These are phyloP conservation scores for Phenacoccus solenopsis DNA, from an alignment of 1,140 invertebrate genomes.

Conservation along the genomic window DNA sequence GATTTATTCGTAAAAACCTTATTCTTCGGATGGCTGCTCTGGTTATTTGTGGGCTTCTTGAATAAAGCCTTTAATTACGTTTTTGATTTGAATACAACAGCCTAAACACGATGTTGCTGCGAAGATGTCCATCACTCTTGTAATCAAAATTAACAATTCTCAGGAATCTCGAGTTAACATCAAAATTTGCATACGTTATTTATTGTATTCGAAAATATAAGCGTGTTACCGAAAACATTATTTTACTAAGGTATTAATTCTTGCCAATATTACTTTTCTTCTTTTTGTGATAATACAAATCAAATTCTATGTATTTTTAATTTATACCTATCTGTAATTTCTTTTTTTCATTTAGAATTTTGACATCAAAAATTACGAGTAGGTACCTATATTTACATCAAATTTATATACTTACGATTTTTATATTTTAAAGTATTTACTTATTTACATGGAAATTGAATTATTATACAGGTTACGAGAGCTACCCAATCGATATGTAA, in stretches of 20 bases:
- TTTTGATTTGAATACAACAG: not conserved
- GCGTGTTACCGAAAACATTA: not conserved
- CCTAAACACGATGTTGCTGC: not conserved
- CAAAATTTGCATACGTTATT: not conserved
- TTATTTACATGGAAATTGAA: no score
- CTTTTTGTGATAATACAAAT: not conserved
- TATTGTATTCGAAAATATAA: not conserved
- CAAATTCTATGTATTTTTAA: not conserved
- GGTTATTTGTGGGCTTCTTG: slow-evolving; percentile 19
- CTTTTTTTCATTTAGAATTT: no score
- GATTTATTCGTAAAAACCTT: slow-evolving; percentile 38
- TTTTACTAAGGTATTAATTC: not conserved
- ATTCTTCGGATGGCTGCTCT: slow-evolving; percentile 36
- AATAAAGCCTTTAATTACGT: not conserved
- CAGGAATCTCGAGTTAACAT: not conserved
- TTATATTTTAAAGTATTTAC: no score
- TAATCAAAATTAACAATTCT: not conserved
- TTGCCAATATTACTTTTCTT: not conserved
- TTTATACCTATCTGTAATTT: not conserved
- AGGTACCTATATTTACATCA: no score
- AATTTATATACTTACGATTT: no score
- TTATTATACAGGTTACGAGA: no score
- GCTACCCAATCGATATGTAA: no score
- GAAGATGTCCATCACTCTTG: not conserved
- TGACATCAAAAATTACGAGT: no score